Conservation (phyloP, 2,888 invertebrate species). For the Volucella inanis region DNA sequence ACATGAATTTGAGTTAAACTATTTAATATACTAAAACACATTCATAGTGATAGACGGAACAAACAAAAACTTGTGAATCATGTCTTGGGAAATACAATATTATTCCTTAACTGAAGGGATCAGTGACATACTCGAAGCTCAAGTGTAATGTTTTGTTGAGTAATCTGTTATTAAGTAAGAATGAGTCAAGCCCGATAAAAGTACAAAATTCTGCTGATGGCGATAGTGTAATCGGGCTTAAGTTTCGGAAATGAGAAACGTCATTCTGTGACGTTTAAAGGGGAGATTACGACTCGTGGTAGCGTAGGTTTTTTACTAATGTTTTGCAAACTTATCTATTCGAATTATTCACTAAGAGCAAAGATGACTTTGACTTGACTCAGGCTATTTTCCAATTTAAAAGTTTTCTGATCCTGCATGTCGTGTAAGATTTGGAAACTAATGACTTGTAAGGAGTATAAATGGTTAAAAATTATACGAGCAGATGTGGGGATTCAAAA, state of each 20-base stretch:
- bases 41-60: too few species aligned
- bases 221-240: conserved; percentile 6
- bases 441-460: too few species aligned
- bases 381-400: too few species aligned
- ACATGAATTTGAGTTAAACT: conserved; percentile 2
- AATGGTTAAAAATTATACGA: too few species aligned
- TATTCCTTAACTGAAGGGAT: conserved; percentile 4
- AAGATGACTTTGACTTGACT: too few species aligned
- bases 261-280: neutral
- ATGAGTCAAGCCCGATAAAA: conserved; percentile 6
- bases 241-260: conserved; percentile 6
- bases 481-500: too few species aligned
- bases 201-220: neutral
- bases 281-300: neutral
- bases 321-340: neutral
- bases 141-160: conserved; percentile 18
- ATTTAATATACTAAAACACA: neutral
- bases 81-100: conserved; percentile 1
- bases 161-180: conserved; percentile 2
- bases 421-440: too few species aligned
- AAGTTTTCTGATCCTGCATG: too few species aligned
- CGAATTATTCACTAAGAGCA: too few species aligned
- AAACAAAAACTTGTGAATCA: conserved; percentile 23
- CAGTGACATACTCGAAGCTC: conserved; percentile 12
- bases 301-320: neutral